Percentiles rank a stretch among this genome's conserved stretches.
Conservation (phyloP, 2,888 invertebrate genomes). For the Chloroclysta siterata region DNA sequence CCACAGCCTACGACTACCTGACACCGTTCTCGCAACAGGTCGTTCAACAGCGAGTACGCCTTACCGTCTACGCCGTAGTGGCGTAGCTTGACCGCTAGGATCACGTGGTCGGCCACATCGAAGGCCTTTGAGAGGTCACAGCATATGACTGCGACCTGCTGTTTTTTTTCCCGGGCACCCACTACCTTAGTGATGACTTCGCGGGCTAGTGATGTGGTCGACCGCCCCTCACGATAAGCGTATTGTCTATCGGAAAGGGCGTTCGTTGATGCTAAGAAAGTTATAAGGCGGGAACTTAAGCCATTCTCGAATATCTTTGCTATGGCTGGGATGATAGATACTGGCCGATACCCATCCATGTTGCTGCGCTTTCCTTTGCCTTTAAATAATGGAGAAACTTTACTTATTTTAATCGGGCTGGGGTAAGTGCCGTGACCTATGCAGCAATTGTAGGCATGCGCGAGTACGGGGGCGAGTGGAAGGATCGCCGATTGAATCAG, state of each 20-base stretch:
- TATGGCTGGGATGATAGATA: background rate
- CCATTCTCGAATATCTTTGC: background rate
- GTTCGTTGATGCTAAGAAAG: no score
- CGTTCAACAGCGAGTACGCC: no score
- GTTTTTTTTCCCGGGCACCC: background rate
- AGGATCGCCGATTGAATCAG: background rate
- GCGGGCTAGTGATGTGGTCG: no score
- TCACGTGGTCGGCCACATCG: background rate
- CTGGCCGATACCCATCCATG: background rate
- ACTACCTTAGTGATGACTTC: no score
- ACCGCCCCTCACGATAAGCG: no score
- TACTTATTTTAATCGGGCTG: background rate
- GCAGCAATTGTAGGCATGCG: background rate
- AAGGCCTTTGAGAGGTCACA: slow-evolving; percentile 4
- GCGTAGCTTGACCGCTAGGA: background rate
- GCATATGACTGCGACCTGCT: background rate
- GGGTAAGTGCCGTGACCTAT: background rate
- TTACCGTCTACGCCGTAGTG: background rate
- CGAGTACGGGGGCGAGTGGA: background rate
- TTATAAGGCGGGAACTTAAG: no score
- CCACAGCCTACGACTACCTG: slow-evolving; percentile 10
- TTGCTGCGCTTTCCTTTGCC: background rate
- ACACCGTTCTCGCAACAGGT: background rate
- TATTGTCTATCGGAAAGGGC: no score
- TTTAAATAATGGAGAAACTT: background rate